These are phyloP conservation scores for Clarias pachynema DNA, from an alignment of 2,797 vertebrate species.

Conservation along the genomic window DNA sequence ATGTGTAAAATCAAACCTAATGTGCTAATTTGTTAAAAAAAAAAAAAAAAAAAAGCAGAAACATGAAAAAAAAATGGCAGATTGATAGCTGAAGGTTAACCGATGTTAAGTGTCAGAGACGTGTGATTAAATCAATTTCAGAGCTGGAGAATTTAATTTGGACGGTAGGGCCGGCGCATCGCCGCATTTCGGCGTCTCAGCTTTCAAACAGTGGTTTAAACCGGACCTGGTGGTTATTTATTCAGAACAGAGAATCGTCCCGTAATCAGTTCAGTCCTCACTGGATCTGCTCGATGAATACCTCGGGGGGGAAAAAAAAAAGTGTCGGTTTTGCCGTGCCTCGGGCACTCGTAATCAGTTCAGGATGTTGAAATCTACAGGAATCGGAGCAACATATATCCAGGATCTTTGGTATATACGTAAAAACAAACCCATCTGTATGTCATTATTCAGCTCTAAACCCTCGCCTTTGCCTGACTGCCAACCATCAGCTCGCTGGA, in stretches of 20 bases:
- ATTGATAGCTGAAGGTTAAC: slow-evolving; percentile 62
- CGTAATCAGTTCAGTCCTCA: slow-evolving; percentile 31
- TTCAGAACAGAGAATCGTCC: slow-evolving; percentile 55
- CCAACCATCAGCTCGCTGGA: slow-evolving; percentile 65
- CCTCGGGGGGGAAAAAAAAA: slow-evolving; percentile 31
- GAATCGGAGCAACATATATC: slow-evolving; percentile 68
- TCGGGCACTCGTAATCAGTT: slow-evolving; percentile 49
- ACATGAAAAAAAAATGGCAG: slow-evolving; percentile 53
- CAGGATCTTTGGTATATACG: slow-evolving; percentile 89
- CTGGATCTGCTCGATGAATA: slow-evolving; percentile 32
- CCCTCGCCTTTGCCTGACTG: slow-evolving; percentile 58
- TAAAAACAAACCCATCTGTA: slow-evolving; percentile 43
- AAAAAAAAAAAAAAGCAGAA: slow-evolving; percentile 7
- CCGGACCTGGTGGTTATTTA: slow-evolving; percentile 58
- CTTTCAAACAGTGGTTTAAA: slow-evolving; percentile 44
- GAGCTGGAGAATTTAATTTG: slow-evolving; percentile 57
- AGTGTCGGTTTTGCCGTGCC: slow-evolving; percentile 48
- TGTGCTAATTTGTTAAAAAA: slow-evolving; percentile 34
- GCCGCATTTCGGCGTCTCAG: slow-evolving; percentile 44
- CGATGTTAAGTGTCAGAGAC: slow-evolving; percentile 54
- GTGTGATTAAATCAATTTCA: slow-evolving; percentile 61
- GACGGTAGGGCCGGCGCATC: slow-evolving; percentile 44
- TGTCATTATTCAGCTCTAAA: slow-evolving; percentile 65
- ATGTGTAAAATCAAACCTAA: slow-evolving; percentile 67
- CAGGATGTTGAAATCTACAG: slow-evolving; percentile 52